Evolutionary conservation across 2,888 invertebrate species (phyloP).

Genomic region (Folsomia candida): DNA sequence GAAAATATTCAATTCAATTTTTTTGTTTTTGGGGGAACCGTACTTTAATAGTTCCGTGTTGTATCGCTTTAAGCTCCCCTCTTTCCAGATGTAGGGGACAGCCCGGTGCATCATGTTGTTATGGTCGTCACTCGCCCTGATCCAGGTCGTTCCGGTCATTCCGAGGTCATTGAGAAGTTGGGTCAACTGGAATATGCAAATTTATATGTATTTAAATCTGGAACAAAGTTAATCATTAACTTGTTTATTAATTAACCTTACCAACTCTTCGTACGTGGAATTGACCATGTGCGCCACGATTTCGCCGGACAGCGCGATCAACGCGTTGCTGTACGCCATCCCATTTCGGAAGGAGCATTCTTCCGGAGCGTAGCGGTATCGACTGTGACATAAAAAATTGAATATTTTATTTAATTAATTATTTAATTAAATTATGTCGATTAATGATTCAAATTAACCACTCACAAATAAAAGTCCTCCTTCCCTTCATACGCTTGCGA

Average conservation of each 20-base stretch:
- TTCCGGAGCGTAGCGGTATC: background rate
- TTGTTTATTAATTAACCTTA: background rate
- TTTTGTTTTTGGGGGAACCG: too few species aligned
- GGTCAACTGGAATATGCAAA: background rate
- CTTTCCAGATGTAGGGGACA: too few species aligned
- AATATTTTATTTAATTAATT: background rate
- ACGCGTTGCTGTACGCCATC: background rate
- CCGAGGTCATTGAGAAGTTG: background rate
- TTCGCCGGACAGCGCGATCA: slow-evolving; percentile 7
- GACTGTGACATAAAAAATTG: background rate
- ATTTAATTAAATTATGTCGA: background rate
- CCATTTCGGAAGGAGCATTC: background rate
- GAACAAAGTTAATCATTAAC: too few species aligned
- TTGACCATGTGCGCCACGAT: background rate
- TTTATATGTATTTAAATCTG: background rate
- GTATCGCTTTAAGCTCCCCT: background rate
- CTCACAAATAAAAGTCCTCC: background rate
- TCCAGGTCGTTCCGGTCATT: background rate
- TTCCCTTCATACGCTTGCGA: background rate
- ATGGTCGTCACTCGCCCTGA: background rate
- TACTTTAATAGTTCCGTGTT: background rate
- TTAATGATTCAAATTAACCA: background rate
- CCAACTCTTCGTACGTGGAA: background rate
- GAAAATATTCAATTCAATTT: too few species aligned
- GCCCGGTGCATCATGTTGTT: too few species aligned